phyloP scores from a whole-genome alignment of 2,113 vertebrate genomes.

The Syngnathus typhle region DNA sequence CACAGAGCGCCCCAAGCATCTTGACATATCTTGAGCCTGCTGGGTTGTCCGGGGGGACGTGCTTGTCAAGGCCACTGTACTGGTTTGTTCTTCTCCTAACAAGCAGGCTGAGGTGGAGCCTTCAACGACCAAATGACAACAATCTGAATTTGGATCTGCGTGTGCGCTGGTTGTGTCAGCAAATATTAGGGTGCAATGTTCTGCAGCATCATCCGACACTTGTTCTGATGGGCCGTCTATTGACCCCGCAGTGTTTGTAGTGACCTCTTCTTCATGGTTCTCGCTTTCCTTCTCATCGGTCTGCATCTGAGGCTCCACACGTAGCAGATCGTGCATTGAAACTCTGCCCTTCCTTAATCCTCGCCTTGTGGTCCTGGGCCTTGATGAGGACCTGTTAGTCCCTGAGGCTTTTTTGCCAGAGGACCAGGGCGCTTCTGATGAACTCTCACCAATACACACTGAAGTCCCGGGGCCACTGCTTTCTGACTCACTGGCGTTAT shows the following conservation, averaged over 20 bases:
- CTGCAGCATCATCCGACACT: not conserved
- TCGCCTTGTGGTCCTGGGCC: not conserved
- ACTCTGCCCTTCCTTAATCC: constrained; percentile 25
- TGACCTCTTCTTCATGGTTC: constrained; percentile 19
- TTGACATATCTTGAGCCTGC: not conserved
- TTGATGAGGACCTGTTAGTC: not conserved
- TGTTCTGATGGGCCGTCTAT: not conserved
- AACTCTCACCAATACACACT: not conserved
- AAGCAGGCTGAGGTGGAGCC: not conserved
- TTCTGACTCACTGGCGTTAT: not conserved
- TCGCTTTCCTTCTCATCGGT: not conserved
- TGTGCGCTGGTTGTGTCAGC: not conserved
- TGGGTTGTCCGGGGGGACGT: not conserved
- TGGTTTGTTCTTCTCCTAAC: not conserved
- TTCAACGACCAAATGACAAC: not conserved
- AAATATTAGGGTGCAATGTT: not conserved
- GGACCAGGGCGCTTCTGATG: not conserved
- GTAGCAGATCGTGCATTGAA: not conserved
- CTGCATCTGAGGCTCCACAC: constrained; percentile 8
- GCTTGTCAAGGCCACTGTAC: not conserved
- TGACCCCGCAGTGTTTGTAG: not conserved
- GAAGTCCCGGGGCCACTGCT: not conserved
- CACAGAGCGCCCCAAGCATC: constrained; percentile 17
- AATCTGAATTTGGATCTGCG: constrained; percentile 5
- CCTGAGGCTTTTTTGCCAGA: not conserved